Percentiles rank a stretch among this genome's conserved stretches.
phyloP scores from a whole-genome alignment of 2,797 vertebrate genomes.

The Acipenser oxyrinchus region DNA sequence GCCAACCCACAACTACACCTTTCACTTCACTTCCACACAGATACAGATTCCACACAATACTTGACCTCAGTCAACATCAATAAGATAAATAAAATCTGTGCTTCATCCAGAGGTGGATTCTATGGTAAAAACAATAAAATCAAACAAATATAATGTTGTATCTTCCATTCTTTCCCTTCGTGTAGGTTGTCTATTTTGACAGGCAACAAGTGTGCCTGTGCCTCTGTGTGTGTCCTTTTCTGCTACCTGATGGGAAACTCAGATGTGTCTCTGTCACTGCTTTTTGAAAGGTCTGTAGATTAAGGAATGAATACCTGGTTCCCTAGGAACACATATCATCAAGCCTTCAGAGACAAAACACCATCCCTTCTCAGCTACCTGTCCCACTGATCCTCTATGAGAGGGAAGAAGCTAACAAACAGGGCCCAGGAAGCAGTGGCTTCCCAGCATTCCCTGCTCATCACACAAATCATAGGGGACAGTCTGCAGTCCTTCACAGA shows the following conservation, averaged over 20 bases:
- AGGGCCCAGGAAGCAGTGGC: no score
- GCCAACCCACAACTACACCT: conserved; percentile 10
- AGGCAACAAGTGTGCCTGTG: conserved; percentile 3
- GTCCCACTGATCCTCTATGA: conserved; percentile 14
- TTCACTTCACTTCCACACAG: conserved; percentile 22
- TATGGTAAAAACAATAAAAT: conserved; percentile 11
- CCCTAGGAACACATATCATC: conserved; percentile 15
- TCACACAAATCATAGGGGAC: no score
- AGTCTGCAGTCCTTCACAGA: no score
- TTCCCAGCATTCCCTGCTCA: no score
- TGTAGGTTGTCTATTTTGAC: conserved; percentile 5
- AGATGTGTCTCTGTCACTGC: neutral
- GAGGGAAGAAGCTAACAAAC: neutral
- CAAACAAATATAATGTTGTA: conserved; percentile 18
- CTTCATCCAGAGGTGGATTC: no score
- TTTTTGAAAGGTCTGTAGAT: conserved; percentile 1
- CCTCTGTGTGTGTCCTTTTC: conserved; percentile 2
- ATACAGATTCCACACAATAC: no score
- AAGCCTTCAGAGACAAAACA: conserved; percentile 2
- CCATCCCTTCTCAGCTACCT: conserved; percentile 2
- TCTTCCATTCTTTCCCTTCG: neutral
- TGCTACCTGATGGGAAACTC: neutral
- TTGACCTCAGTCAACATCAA: no score
- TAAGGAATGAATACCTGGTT: conserved; percentile 5
- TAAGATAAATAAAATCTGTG: no score